Evolutionary conservation across 2,113 vertebrate species (phyloP).

Genomic region (Grallaria varia): DNA sequence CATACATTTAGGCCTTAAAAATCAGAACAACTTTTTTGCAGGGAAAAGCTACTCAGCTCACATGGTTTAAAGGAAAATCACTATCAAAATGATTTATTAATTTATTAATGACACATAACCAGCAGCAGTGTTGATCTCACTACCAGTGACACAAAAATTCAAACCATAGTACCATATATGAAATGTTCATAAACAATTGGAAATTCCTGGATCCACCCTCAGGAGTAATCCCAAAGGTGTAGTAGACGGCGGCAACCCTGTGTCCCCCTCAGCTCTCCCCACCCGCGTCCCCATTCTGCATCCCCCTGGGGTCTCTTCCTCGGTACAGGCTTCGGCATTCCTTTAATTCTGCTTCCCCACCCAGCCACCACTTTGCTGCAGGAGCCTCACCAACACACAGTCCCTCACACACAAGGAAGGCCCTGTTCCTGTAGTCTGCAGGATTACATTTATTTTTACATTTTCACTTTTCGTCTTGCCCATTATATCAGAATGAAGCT

Average conservation of each 20-base stretch:
- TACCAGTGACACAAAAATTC: background rate
- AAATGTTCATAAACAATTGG: background rate
- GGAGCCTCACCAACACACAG: background rate
- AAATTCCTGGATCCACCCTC: background rate
- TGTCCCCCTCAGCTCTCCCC: accelerated
- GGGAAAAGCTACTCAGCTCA: background rate
- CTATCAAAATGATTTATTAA: background rate
- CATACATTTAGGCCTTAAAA: background rate
- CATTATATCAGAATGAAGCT: background rate
- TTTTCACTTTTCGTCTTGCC: background rate
- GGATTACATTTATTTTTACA: background rate
- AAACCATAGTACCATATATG: background rate
- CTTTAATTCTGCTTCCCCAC: background rate
- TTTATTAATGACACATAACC: background rate
- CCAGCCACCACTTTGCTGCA: background rate
- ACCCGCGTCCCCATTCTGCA: background rate
- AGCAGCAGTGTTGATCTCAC: background rate
- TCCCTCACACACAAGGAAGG: background rate
- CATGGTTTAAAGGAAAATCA: background rate
- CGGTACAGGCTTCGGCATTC: accelerated
- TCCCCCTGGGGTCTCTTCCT: accelerated
- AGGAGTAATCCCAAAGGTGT: background rate
- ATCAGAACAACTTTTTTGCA: background rate
- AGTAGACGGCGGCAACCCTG: background rate
- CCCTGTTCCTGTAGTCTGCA: accelerated